Percentiles rank a stretch among this genome's conserved stretches.
Conservation (phyloP, 2,113 vertebrate genomes). For the Passerina amoena region DNA sequence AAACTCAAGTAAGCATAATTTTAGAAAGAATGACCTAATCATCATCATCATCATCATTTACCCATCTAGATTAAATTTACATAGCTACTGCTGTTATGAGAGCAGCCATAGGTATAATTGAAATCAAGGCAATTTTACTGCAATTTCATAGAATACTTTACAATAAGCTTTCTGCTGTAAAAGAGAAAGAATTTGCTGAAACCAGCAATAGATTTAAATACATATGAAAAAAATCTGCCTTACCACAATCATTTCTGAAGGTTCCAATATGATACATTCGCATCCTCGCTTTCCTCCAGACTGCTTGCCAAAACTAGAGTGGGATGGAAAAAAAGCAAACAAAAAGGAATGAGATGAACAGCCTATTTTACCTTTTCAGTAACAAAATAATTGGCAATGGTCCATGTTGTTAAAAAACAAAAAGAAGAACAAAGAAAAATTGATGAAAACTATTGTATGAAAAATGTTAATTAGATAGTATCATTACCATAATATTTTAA, state of each 20-base stretch:
- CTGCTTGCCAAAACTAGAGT: conserved; percentile 93
- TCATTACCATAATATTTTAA: background rate
- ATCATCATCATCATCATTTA: conserved; percentile 29
- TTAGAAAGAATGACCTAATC: conserved; percentile 57
- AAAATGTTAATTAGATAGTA: background rate
- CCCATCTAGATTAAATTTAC: conserved; percentile 41
- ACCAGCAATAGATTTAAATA: conserved; percentile 40
- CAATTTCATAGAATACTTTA: conserved; percentile 35
- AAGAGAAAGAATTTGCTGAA: conserved; percentile 43
- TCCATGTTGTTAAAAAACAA: background rate
- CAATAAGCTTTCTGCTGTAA: conserved; percentile 36
- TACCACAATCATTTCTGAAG: conserved; percentile 99
- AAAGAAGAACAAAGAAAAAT: background rate
- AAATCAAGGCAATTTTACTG: conserved; percentile 57
- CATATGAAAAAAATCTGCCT: conserved; percentile 62
- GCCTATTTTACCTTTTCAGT: conserved; percentile 39
- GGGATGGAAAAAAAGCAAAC: conserved; percentile 18
- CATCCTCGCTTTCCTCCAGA: conserved; percentile 94
- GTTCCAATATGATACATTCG: conserved; percentile 95
- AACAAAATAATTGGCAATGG: background rate
- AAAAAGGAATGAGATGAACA: conserved; percentile 6
- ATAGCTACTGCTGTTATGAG: background rate
- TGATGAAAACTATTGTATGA: background rate
- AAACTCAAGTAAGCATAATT: conserved; percentile 42
- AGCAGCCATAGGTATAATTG: conserved; percentile 46